These are phyloP conservation scores for Clinocottus analis DNA, from an alignment of 2,113 vertebrate species.

Conservation along the genomic window DNA sequence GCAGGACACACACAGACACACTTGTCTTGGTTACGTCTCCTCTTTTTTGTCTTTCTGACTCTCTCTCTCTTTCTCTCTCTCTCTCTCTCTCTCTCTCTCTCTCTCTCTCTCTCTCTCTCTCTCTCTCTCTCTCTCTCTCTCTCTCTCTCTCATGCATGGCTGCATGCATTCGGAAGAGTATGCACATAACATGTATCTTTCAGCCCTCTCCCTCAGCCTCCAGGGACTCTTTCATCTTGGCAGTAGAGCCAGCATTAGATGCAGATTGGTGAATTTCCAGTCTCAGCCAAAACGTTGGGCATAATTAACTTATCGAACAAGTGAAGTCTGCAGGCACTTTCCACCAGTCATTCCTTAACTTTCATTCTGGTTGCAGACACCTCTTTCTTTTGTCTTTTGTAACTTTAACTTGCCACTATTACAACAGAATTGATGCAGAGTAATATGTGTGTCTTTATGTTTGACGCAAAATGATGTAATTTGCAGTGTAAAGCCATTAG, in stretches of 20 bases:
- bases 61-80: too few species aligned
- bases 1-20: conserved; percentile 44
- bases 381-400: conserved; percentile 13
- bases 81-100: too few species aligned
- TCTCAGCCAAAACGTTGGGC: conserved; percentile 59
- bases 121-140: too few species aligned
- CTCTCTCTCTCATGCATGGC: conserved; percentile 16
- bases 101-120: too few species aligned
- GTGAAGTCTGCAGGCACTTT: conserved; percentile 54
- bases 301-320: conserved; percentile 68
- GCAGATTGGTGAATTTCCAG: conserved; percentile 58
- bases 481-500: background rate
- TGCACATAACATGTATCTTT: conserved; percentile 34
- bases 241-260: conserved; percentile 55
- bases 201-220: conserved; percentile 28
- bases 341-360: conserved; percentile 28
- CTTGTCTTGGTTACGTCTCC: background rate
- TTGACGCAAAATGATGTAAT: conserved; percentile 19
- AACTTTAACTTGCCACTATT: conserved; percentile 19
- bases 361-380: background rate
- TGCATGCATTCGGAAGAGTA: conserved; percentile 42
- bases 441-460: conserved; percentile 11
- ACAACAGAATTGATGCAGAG: background rate
- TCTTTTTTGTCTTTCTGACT: conserved; percentile 15
- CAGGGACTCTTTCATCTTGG: conserved; percentile 57